These are phyloP conservation scores for Xenops minutus DNA, from an alignment of 2,797 vertebrate genomes.

Conservation along the genomic window DNA sequence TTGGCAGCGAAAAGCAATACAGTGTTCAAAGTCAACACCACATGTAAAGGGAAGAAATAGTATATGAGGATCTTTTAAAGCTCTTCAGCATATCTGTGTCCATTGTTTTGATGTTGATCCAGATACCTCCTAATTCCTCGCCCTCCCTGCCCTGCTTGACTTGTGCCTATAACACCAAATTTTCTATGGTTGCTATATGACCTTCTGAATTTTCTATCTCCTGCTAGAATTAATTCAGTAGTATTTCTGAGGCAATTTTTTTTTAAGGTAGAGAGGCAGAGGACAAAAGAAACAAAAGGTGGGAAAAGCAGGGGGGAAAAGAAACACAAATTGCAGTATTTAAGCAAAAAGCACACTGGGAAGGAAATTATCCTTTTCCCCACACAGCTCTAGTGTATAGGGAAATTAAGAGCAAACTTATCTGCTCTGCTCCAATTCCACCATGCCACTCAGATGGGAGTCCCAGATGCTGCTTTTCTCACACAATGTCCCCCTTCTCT, in stretches of 20 bases:
- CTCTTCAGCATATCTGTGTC: not conserved
- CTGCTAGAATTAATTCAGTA: slow-evolving; percentile 2
- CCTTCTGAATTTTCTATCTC: not conserved
- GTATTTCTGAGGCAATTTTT: not conserved
- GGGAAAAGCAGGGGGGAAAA: not conserved
- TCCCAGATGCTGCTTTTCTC: slow-evolving; percentile 48
- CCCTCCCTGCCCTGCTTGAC: not conserved
- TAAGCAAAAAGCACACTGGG: not conserved
- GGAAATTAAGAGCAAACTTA: slow-evolving; percentile 43
- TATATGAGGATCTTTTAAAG: not conserved
- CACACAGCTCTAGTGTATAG: not conserved
- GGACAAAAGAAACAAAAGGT: not conserved
- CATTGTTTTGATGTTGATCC: not conserved
- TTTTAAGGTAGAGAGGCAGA: not conserved
- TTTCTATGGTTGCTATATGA: not conserved
- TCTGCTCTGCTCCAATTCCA: slow-evolving; percentile 41
- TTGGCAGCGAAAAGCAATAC: not conserved
- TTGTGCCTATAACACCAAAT: not conserved
- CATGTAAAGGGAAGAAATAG: not conserved
- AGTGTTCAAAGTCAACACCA: not conserved
- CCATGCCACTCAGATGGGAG: not conserved
- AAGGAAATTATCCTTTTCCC: not conserved
- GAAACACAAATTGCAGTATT: not conserved
- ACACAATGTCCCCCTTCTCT: not conserved
- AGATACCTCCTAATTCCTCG: not conserved